phyloP scores from a whole-genome alignment of 2,797 vertebrate species.

The Phylloscopus collybita region DNA sequence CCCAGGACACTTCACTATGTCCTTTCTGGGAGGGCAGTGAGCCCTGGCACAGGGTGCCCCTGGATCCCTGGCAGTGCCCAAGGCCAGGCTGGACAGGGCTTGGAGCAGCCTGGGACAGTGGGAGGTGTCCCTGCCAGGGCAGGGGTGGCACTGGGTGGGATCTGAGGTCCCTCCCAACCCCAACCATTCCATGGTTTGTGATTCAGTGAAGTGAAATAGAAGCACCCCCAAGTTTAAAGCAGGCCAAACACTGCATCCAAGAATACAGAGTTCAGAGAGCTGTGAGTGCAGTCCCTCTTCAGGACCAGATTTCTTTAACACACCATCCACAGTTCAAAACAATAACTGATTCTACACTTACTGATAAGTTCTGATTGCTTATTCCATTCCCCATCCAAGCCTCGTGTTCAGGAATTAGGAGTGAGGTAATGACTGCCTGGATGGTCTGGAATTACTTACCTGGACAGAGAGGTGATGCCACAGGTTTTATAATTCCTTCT shows the following conservation, averaged over 20 bases:
- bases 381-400: background rate
- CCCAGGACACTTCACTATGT: background rate
- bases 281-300: background rate
- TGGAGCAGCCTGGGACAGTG: too few relatives aligned
- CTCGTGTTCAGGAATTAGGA: background rate
- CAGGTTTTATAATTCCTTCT: background rate
- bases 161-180: background rate
- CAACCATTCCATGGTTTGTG: background rate
- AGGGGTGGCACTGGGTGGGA: accelerated
- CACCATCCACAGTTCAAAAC: background rate
- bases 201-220: background rate
- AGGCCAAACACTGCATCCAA: background rate
- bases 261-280: background rate
- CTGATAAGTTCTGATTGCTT: background rate
- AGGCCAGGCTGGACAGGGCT: too few relatives aligned
- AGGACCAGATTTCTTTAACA: background rate
- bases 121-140: background rate
- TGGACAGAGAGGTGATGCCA: background rate
- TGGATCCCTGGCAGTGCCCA: too few relatives aligned
- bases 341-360: background rate
- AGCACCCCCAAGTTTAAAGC: background rate
- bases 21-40: too few relatives aligned
- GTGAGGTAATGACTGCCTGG: background rate
- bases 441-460: background rate
- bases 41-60: background rate